These are phyloP conservation scores for Nansenia antarctica DNA, from an alignment of 2,113 vertebrate species.

Conservation along the genomic window DNA sequence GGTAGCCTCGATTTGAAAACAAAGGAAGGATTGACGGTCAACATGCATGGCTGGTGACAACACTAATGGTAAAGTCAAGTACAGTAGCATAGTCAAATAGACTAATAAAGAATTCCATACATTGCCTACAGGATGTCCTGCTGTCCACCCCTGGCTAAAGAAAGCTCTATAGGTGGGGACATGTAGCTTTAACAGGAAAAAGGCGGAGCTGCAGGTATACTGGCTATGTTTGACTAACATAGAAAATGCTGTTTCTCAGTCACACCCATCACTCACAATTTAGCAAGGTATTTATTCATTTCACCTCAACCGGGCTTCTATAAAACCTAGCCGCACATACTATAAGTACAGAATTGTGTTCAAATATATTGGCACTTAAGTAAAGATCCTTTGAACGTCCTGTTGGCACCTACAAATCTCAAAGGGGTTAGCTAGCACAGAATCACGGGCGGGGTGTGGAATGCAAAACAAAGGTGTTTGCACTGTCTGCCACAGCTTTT, in stretches of 20 bases:
- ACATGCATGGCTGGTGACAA: neutral
- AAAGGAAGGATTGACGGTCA: neutral
- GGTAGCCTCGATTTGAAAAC: neutral
- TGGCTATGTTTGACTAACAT: constrained; percentile 1
- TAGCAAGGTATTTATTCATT: neutral
- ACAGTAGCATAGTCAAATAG: neutral
- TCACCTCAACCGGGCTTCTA: neutral
- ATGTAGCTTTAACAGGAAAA: neutral
- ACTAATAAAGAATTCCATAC: neutral
- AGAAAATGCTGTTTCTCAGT: neutral
- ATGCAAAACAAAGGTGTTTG: constrained; percentile 38
- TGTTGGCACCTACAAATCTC: constrained; percentile 2
- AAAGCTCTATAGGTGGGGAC: neutral
- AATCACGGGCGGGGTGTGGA: constrained; percentile 1
- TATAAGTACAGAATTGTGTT: neutral
- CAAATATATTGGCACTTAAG: constrained; percentile 5
- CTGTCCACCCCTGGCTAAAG: neutral
- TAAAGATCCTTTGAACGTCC: neutral
- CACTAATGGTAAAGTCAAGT: neutral
- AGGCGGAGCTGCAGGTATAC: neutral
- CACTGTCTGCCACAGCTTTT: constrained; percentile 28
- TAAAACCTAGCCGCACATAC: neutral
- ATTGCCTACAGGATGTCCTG: neutral
- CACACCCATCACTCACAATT: neutral
- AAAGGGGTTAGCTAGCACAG: neutral